A percentile compares a stretch with the other conserved stretches of the same genome.
phyloP scores from a whole-genome alignment of 2,113 vertebrate species.

The Puma concolor region DNA sequence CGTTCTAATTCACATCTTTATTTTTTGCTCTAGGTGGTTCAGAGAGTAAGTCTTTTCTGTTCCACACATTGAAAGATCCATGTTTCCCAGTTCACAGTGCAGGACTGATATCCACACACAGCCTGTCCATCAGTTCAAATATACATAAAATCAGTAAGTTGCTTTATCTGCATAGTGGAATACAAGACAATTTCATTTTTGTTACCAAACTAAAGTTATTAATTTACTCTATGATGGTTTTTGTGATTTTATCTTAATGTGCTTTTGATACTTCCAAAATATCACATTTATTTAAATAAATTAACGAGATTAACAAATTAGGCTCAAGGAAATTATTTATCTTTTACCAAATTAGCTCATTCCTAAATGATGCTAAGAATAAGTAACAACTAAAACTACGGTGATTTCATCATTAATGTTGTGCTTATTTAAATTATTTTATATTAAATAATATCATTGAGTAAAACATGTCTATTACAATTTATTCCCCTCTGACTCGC shows the following conservation, averaged over 20 bases:
- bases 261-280: not conserved
- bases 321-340: conserved; percentile 29
- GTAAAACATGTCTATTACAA: not conserved
- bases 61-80: not conserved
- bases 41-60: not conserved
- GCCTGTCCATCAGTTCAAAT: not conserved
- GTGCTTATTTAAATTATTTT: not conserved
- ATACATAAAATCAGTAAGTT: not conserved
- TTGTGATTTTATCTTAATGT: not conserved
- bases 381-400: not conserved
- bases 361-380: not conserved
- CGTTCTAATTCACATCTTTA: not conserved
- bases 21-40: not conserved
- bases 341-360: conserved; percentile 28
- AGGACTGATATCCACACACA: no score
- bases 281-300: not conserved
- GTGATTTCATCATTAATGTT: not conserved
- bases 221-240: not conserved
- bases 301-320: not conserved
- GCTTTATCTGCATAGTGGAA: not conserved
- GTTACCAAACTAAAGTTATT: not conserved
- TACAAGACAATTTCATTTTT: not conserved
- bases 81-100: not conserved
- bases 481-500: not conserved
- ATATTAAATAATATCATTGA: not conserved